phyloP scores from a whole-genome alignment of 1,140 invertebrate genomes.

The Pseudobourletiella spinata region DNA sequence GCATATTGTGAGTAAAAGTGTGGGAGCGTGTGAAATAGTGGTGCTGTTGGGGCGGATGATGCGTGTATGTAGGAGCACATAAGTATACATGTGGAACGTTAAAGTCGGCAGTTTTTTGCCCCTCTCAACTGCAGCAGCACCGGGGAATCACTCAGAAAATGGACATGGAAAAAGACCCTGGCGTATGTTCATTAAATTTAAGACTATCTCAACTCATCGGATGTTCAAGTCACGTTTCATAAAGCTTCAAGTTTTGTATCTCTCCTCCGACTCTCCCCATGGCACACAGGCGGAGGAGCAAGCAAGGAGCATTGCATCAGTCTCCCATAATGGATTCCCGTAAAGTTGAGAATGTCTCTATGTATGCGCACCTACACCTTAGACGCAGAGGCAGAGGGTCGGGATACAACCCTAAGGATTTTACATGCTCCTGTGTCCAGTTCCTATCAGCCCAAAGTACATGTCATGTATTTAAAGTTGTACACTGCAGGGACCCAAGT shows the following conservation, averaged over 20 bases:
- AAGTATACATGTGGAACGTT: too few relatives aligned
- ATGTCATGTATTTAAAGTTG: too few relatives aligned
- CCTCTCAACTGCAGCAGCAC: too few relatives aligned
- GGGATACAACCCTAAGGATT: too few relatives aligned
- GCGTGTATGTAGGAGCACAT: too few relatives aligned
- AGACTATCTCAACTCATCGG: slow-evolving; percentile 28
- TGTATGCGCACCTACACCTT: background rate
- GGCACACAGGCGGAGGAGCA: background rate
- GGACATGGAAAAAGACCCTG: slow-evolving; percentile 20
- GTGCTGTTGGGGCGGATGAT: too few relatives aligned
- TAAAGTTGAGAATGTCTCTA: background rate
- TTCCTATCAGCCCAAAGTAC: too few relatives aligned
- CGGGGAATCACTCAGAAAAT: slow-evolving; percentile 21
- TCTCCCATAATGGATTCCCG: background rate
- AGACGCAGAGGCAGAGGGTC: too few relatives aligned
- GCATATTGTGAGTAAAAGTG: too few relatives aligned
- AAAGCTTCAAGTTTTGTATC: slow-evolving; percentile 23
- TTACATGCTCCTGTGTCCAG: slow-evolving; percentile 11
- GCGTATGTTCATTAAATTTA: slow-evolving; percentile 29
- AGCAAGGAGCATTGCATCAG: background rate
- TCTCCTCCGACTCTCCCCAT: background rate
- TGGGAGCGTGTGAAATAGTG: too few relatives aligned
- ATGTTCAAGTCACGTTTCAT: slow-evolving; percentile 31
- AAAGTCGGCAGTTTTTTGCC: too few relatives aligned
- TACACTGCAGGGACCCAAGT: too few relatives aligned